Conservation (phyloP, 2,113 vertebrate species). For the Gnathonemus echidnorhynchus region DNA sequence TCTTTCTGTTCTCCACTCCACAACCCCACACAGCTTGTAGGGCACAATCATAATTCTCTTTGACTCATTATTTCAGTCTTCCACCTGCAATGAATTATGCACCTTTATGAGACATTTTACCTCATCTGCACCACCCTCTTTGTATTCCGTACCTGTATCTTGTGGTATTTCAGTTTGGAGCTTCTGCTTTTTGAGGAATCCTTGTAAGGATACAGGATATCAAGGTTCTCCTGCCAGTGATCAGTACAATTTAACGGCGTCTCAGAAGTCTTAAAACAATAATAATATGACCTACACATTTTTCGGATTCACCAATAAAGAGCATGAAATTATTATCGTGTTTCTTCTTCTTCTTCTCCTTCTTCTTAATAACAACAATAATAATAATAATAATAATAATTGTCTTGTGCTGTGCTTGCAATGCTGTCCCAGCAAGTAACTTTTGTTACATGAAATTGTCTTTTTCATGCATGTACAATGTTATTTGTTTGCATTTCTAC, state of each 20-base stretch:
- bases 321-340: neutral
- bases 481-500: neutral
- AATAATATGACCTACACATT: neutral
- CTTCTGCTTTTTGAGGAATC: too few relatives aligned
- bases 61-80: neutral
- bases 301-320: neutral
- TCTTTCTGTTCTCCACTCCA: neutral
- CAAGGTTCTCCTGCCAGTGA: too few relatives aligned
- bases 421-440: neutral
- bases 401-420: neutral
- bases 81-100: neutral
- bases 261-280: neutral
- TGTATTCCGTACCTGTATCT: too few relatives aligned
- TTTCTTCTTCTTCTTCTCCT: too few relatives aligned
- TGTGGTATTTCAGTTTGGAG: too few relatives aligned
- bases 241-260: too few relatives aligned
- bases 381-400: neutral
- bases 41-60: neutral
- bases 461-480: too few relatives aligned
- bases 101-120: too few relatives aligned
- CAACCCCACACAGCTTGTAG: neutral
- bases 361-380: too few relatives aligned
- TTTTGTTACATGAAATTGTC: too few relatives aligned
- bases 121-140: neutral
- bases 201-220: too few relatives aligned